A percentile compares a stretch with the other conserved stretches of the same genome.
These are phyloP conservation scores for Leucoraja erinaceus DNA, from an alignment of 2,113 vertebrate species.

Conservation along the genomic window DNA sequence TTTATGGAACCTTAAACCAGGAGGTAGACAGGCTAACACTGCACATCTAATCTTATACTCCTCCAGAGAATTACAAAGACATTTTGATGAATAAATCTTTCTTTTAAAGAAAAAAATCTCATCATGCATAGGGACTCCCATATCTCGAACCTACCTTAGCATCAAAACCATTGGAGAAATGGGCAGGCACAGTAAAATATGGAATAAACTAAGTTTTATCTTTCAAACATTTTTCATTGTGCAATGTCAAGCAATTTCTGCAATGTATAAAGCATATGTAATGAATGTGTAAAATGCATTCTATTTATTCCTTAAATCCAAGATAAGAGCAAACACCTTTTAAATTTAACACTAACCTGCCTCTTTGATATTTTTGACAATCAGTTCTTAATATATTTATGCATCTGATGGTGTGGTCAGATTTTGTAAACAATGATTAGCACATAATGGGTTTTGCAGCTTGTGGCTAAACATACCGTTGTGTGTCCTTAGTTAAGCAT, in stretches of 20 bases:
- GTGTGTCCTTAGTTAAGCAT: neutral
- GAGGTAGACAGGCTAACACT: neutral
- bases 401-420: neutral
- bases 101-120: neutral
- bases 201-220: neutral
- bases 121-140: neutral
- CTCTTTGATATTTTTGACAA: constrained; percentile 15
- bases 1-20: neutral
- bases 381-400: constrained; percentile 10
- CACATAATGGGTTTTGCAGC: neutral
- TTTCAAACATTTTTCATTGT: neutral
- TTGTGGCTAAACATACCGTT: neutral
- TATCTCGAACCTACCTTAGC: neutral
- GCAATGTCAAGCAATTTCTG: neutral
- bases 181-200: neutral
- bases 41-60: neutral
- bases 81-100: neutral
- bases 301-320: neutral
- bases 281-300: neutral
- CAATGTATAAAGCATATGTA: neutral
- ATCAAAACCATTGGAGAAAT: neutral
- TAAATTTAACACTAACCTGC: neutral
- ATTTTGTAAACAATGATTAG: neutral
- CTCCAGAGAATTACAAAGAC: constrained; percentile 5
- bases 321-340: constrained; percentile 1